Conservation (phyloP, 2,888 invertebrate genomes). For the Drosophila diplacantha region DNA sequence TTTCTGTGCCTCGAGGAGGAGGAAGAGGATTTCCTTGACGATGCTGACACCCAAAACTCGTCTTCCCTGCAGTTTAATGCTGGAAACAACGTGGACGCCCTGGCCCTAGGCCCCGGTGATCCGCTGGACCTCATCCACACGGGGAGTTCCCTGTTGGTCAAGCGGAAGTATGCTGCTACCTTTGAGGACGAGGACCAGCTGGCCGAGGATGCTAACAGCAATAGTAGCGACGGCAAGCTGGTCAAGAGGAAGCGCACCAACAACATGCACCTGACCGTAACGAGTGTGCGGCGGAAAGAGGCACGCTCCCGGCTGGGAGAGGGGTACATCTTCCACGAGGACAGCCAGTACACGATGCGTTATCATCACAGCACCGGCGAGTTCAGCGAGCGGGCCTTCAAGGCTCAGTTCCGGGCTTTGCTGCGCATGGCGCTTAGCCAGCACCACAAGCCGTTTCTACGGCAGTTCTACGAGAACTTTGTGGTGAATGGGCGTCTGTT, state of each 20-base stretch:
- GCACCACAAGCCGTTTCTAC: constrained; percentile 76
- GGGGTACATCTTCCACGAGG: constrained; percentile 74
- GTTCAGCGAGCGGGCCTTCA: constrained; percentile 76
- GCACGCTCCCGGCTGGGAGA: constrained; percentile 57
- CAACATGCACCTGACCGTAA: constrained; percentile 41
- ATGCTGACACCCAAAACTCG: constrained; percentile 61
- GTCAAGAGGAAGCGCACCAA: constrained; percentile 56
- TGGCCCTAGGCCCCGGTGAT: constrained; percentile 52
- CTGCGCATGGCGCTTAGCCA: constrained; percentile 74
- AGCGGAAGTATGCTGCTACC: constrained; percentile 61
- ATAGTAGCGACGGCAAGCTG: constrained; percentile 49
- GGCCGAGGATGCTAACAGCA: constrained; percentile 34
- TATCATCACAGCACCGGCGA: constrained; percentile 75
- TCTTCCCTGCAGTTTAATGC: constrained; percentile 57
- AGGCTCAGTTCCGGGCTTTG: constrained; percentile 75
- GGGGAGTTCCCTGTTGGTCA: constrained; percentile 64
- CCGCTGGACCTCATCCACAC: constrained; percentile 74
- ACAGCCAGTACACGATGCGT: constrained; percentile 71
- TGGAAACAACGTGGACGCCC: constrained; percentile 53
- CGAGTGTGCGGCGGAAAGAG: constrained; percentile 32
- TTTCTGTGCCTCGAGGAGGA: constrained; percentile 76
- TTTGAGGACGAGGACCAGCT: constrained; percentile 51
- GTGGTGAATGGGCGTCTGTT: constrained; percentile 71
- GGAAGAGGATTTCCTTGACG: constrained; percentile 65
- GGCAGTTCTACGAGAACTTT: constrained; percentile 75